phyloP scores from a whole-genome alignment of 1,140 invertebrate species.

The Centruroides vittatus region DNA sequence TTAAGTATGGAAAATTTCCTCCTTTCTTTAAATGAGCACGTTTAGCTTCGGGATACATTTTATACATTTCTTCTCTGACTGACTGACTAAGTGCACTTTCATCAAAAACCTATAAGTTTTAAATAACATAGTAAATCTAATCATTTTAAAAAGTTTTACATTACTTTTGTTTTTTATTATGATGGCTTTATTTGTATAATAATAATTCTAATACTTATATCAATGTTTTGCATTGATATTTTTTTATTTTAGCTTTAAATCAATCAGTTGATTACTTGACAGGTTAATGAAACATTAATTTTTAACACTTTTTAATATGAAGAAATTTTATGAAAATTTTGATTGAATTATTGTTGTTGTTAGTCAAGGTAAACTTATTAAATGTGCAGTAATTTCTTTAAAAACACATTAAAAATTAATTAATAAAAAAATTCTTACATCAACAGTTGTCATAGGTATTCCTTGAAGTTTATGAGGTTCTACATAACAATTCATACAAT shows the following conservation, averaged over 20 bases:
- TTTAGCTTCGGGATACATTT: conserved; percentile 75
- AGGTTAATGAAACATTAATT: no score
- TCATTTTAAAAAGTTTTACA: not conserved
- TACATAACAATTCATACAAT: conserved; percentile 65
- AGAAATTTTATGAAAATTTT: no score
- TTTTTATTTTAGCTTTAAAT: no score
- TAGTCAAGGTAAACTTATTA: no score
- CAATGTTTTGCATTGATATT: no score
- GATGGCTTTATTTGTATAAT: no score
- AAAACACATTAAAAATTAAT: no score
- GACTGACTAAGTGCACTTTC: conserved; percentile 59
- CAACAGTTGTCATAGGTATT: conserved; percentile 64
- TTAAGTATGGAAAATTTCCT: conserved; percentile 84
- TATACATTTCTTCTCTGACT: conserved; percentile 65
- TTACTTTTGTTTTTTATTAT: not conserved
- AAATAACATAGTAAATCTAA: not conserved
- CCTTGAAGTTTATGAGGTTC: conserved; percentile 54
- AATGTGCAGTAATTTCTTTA: no score
- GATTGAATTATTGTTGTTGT: no score
- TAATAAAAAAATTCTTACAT: conserved; percentile 36
- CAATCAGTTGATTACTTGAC: no score
- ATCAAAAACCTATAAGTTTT: conserved; percentile 49
- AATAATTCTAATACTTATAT: no score
- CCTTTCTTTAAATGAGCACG: conserved; percentile 74
- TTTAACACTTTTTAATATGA: no score